phyloP scores from a whole-genome alignment of 2,888 invertebrate species.

The Caenorhabditis japonica region DNA sequence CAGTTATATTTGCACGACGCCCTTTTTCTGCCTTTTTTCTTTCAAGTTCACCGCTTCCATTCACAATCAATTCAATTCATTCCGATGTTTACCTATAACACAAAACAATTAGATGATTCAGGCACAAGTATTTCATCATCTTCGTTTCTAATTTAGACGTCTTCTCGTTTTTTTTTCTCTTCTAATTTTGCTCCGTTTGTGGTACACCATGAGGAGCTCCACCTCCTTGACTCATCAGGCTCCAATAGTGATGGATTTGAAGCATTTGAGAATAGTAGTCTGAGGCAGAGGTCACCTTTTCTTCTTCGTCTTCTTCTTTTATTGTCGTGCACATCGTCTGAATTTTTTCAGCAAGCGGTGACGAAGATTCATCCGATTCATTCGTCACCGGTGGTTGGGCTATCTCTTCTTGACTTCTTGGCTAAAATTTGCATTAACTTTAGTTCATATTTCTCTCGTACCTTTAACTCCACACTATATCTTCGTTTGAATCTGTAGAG shows the following conservation, averaged over 20 bases:
- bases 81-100: too few relatives aligned
- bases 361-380: constrained; percentile 4
- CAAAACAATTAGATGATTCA: too few relatives aligned
- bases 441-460: not conserved
- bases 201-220: too few relatives aligned
- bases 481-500: constrained; percentile 40
- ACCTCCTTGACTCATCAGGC: too few relatives aligned
- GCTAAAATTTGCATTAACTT: constrained; percentile 8
- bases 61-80: too few relatives aligned
- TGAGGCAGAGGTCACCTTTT: not conserved
- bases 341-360: too few relatives aligned
- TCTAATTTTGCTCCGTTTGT: too few relatives aligned
- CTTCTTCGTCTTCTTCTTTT: not conserved
- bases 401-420: constrained; percentile 8
- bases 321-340: not conserved
- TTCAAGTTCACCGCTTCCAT: too few relatives aligned
- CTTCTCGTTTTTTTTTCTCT: not conserved
- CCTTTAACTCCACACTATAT: constrained; percentile 47
- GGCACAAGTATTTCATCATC: constrained; percentile 3
- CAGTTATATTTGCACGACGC: too few relatives aligned
- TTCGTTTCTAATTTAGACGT: too few relatives aligned
- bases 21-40: too few relatives aligned
- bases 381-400: constrained; percentile 6
- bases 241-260: constrained; percentile 14
- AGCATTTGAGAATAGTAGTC: constrained; percentile 2